Base-by-base conservation (phyloP, 1,140 invertebrate genomes). In the Zaprionus ghesquierei region DNA sequence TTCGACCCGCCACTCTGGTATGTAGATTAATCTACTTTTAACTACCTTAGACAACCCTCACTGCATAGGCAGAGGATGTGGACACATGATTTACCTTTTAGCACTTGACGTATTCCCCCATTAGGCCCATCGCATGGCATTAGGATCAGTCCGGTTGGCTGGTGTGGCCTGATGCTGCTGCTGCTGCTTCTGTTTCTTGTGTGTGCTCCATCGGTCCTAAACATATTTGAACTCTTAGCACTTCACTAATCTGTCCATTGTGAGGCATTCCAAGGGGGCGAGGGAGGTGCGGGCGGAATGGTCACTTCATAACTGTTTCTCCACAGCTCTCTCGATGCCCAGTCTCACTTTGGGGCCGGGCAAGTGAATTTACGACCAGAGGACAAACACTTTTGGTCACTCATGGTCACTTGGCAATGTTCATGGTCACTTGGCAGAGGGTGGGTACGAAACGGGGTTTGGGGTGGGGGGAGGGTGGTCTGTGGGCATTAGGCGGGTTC, bases 241-340 rank as follows among this genome's bases (percentile, higher is more conserved):
- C 84, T 89, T 82, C 72, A 79, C 82, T 87, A 87, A 87, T 87
- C 84, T 87, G 82, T 87, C 82, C 82, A 87, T 86, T 86, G 82
- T 87, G 82, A 41, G 79, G 65, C 79, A 87, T 77, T 87, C 64
- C 64, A 60, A 65, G 84, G 61, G 44, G 75, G 64, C 35, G 23
- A 15, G 60, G 12, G 38, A 27, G 35, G 33, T 5, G 0, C 5
- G 13, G 35, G n/a, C 5, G 6, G 35, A 41, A 64, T 66, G 69
- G 68, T 41, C 53, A 65, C 64, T 72, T 89, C 84, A 89, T 82
- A 86, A 89, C 72, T 87, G 79, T 41, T 66, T 53, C 54, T 51
- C 20, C 35, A 41, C 20, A 20, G 18, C 12, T 12, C 29, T 2
- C 54, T 20, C 38, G 27, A n/a, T 41, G 35, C n/a, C 5, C n/a